Conservation (phyloP, 2,888 invertebrate species). For the Tetragonisca angustula region DNA sequence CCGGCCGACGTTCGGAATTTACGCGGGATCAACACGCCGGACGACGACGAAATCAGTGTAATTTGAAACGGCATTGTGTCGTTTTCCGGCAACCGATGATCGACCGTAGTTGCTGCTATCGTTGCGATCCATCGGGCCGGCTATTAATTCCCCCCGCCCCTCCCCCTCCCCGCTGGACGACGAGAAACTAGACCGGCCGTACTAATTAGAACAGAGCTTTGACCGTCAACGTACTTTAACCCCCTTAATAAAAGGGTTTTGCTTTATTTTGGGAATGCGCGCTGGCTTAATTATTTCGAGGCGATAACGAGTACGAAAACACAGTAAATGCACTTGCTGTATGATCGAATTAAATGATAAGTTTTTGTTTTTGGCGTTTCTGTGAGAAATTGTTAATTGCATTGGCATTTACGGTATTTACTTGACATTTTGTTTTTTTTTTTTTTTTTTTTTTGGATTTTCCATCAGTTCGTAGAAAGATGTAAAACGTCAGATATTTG, state of each 20-base stretch:
- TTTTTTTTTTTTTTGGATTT: no score
- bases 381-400: no score
- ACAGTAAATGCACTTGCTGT: no score
- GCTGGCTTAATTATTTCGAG: no score
- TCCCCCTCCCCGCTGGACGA: background rate
- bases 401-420: no score
- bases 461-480: no score
- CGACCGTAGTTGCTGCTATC: conserved; percentile 26
- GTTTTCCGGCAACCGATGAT: conserved; percentile 58
- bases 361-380: no score
- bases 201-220: conserved; percentile 47
- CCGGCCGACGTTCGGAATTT: conserved; percentile 45
- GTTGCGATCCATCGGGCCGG: conserved; percentile 40
- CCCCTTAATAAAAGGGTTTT: no score
- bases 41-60: conserved; percentile 52
- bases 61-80: conserved; percentile 37
- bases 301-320: no score
- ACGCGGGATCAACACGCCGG: conserved; percentile 50
- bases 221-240: conserved; percentile 12
- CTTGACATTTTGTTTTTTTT: no score
- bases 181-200: conserved; percentile 22
- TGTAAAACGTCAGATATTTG: no score
- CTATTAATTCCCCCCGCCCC: conserved; percentile 56
- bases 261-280: background rate
- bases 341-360: no score